Evolutionary conservation across 2,888 invertebrate genomes (phyloP).

Genomic region (Esperia sulphurella): DNA sequence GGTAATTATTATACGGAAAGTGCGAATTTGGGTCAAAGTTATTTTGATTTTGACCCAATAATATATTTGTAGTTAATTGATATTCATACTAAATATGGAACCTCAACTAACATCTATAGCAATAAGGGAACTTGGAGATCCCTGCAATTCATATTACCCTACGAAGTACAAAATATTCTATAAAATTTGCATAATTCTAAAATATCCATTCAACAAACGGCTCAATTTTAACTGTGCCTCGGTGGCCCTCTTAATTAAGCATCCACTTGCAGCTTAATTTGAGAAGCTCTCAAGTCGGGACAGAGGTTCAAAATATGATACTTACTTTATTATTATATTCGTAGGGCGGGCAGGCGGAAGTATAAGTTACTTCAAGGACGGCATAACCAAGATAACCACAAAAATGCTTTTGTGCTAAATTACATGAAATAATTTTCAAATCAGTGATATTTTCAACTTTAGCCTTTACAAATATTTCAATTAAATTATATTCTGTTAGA

Average conservation of each 20-base stretch:
- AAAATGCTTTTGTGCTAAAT: neutral
- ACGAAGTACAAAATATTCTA: constrained; percentile 2
- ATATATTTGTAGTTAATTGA: too few relatives aligned
- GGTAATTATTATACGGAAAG: too few relatives aligned
- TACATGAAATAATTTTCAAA: too few relatives aligned
- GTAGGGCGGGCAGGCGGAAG: neutral
- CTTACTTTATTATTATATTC: constrained; percentile 1
- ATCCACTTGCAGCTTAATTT: constrained; percentile 4
- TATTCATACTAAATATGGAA: too few relatives aligned
- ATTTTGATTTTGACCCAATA: too few relatives aligned
- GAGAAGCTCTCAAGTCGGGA: neutral
- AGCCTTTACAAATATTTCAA: too few relatives aligned
- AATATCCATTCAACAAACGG: constrained; percentile 7
- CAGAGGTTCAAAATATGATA: neutral
- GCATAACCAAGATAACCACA: neutral
- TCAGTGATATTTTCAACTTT: too few relatives aligned
- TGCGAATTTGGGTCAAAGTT: too few relatives aligned
- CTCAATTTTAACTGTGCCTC: constrained; percentile 3
- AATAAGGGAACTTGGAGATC: too few relatives aligned
- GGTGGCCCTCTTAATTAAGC: constrained; percentile 13
- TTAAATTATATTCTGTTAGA: too few relatives aligned
- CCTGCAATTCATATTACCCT: neutral
- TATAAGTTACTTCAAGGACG: neutral
- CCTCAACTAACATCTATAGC: too few relatives aligned
- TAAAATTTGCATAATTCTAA: constrained; percentile 11